Evolutionary conservation across 2,797 vertebrate genomes (phyloP), one percentile per base, ranked within the genome.

Genomic region (Leptatherina wallacei): DNA sequence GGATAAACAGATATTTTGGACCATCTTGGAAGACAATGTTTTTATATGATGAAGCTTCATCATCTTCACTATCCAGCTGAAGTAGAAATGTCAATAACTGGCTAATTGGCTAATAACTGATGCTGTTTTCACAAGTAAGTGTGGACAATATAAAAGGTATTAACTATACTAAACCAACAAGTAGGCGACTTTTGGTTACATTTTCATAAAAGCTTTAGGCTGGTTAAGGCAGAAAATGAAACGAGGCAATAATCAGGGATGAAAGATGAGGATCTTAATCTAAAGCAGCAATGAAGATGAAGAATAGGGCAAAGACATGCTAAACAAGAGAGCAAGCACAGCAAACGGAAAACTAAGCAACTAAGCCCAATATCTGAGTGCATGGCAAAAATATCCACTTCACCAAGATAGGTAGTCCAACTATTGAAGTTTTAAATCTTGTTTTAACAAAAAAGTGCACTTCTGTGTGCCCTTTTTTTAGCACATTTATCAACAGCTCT

Each of bases 301-400:
- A 61, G 12, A 66, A 73, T 44, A 80, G 11, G 69, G 68, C n/a
- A 62, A 60, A 78, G 69, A 73, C 74, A 64, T 63, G 61, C 62
- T 71, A 27, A 83, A 71, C 72, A 82, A 75, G 7, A 84, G 52
- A 73, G 79, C 80, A 86, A 80, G 77, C 77, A 71, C 32, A 71
- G 62, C 68, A 55, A 84, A 76, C 85, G 75, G 32, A 83, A 81
- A 81, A 78, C 59, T 49, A 81, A 89, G 76, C 73, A 78, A 35
- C 64, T 84, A 69, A 73, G 72, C 70, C 75, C 75, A 67, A 78
- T 56, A 73, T 56, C 70, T 59, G 51, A 82, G 75, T 61, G 67
- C 60, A 67, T 20, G 52, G 71, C 60, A 75, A 77, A 73, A 84
- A 85, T 81, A 78, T 83, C 51, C 42, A 57, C 36, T 77, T 67